These are phyloP conservation scores for Melanostigma gelatinosum DNA, from an alignment of 2,113 vertebrate genomes.

Conservation along the genomic window DNA sequence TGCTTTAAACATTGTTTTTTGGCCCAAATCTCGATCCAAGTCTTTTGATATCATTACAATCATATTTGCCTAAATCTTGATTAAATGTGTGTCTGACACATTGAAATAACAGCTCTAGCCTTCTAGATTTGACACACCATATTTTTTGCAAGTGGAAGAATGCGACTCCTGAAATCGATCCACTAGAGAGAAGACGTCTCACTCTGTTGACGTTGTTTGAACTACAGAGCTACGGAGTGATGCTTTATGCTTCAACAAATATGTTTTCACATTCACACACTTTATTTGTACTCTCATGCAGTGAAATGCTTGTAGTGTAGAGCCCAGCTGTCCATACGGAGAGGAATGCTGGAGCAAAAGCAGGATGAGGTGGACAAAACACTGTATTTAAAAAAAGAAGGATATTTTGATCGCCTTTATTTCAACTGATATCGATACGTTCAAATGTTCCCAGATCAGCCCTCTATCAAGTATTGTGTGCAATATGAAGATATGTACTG, in stretches of 20 bases:
- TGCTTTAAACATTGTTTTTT: too few species aligned
- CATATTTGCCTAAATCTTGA: not conserved
- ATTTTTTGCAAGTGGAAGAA: not conserved
- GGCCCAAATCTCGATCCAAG: not conserved
- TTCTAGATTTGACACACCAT: not conserved
- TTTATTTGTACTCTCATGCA: not conserved
- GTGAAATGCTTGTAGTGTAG: not conserved
- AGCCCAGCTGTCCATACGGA: not conserved
- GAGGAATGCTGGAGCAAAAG: not conserved
- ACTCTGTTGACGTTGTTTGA: not conserved
- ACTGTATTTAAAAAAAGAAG: too few species aligned
- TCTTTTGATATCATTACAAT: not conserved
- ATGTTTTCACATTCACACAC: not conserved
- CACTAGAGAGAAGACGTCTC: not conserved
- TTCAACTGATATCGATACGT: too few species aligned
- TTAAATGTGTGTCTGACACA: not conserved
- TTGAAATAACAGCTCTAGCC: not conserved
- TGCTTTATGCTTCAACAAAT: not conserved
- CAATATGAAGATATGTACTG: too few species aligned
- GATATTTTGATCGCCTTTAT: too few species aligned
- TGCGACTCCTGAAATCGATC: not conserved
- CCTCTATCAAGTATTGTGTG: too few species aligned
- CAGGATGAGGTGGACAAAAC: not conserved
- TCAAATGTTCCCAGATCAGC: too few species aligned
- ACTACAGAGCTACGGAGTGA: not conserved